Percentiles rank a stretch among this genome's conserved stretches.
Conservation (phyloP, 2,797 vertebrate genomes). For the Cygnus olor region DNA sequence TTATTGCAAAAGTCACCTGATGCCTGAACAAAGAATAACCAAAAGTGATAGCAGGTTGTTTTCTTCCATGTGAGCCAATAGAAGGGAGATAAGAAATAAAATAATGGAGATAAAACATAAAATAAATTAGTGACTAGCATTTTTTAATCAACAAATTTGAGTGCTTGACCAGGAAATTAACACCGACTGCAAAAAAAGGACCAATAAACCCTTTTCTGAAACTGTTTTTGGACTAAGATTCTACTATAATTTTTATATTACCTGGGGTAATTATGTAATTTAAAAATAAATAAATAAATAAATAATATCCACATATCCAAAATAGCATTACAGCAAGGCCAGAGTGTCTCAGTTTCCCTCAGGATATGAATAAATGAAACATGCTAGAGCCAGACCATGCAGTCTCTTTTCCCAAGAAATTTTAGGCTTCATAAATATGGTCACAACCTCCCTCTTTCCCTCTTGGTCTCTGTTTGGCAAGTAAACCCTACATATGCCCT, state of each 20-base stretch:
- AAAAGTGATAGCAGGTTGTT: background rate
- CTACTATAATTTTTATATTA: background rate
- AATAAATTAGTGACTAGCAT: background rate
- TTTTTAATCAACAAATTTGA: background rate
- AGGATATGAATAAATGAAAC: background rate
- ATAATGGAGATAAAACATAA: background rate
- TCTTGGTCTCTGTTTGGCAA: background rate
- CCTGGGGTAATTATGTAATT: background rate
- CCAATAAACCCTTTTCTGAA: background rate
- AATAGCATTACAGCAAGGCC: background rate
- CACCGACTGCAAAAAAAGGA: background rate
- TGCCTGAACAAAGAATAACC: background rate
- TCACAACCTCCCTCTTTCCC: background rate
- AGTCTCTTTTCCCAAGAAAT: background rate
- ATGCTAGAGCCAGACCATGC: accelerated
- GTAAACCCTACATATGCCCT: background rate
- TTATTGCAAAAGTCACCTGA: background rate
- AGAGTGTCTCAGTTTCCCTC: background rate
- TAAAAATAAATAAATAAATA: background rate
- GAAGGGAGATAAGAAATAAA: background rate
- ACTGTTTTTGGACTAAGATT: background rate
- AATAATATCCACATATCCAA: background rate
- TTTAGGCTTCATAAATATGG: accelerated
- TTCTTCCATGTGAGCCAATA: background rate
- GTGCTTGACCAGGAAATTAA: background rate